Evolutionary conservation across 37 sponge, comb jelly and placozoan genomes (phyloP), one percentile per base, ranked within the genome.

Genomic region (Theonella swinhoei): DNA sequence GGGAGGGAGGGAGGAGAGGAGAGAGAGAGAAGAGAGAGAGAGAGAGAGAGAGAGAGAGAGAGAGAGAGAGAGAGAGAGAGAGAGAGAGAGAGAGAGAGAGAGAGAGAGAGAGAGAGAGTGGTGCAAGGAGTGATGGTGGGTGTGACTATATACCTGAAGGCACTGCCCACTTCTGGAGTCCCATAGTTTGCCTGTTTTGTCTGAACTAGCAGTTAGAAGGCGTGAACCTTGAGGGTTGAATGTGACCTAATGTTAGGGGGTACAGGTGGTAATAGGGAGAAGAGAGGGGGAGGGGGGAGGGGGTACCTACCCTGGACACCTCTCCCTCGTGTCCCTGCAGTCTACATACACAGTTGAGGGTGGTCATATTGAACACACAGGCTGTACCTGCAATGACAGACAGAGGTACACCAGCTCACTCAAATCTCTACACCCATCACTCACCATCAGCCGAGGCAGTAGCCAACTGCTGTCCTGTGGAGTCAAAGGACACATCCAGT

Each of bases 161-260:
- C 97, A 99, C 43, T 71, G 43, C 0, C 95, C 94, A 62, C 82
- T 84, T 39, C 37, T 23, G 2, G 89, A 30, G 68, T 96, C 95
- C 99, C 99, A 99, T 26, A 96, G 28, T 47, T 91, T 82, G 34
- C 93, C 97, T 42, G 95, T 96, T 67, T 95, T 96, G 79, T 99
- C 99, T 64, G 87, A 89, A 68, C 95, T 92, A 34, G 95, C 95
- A 37, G 99, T 96, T 20, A 96, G 78, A 4, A 99, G 34, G 24
- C 91, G 54, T 25, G 94, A 89, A 2, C 99, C 99, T 68, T 96
- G 97, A 40, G 99, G 95, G 71, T 91, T 99, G 63, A 91, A 97
- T 41, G 82, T 76, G 35, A 90, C 88, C 94, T 93, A 43, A 20
- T 29, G 29, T 4, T 11, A 31, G 24, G 9, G n/a, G 41, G 11